These are phyloP conservation scores for Pangasius larnaudii DNA, from an alignment of 2,797 vertebrate genomes.

Conservation along the genomic window DNA sequence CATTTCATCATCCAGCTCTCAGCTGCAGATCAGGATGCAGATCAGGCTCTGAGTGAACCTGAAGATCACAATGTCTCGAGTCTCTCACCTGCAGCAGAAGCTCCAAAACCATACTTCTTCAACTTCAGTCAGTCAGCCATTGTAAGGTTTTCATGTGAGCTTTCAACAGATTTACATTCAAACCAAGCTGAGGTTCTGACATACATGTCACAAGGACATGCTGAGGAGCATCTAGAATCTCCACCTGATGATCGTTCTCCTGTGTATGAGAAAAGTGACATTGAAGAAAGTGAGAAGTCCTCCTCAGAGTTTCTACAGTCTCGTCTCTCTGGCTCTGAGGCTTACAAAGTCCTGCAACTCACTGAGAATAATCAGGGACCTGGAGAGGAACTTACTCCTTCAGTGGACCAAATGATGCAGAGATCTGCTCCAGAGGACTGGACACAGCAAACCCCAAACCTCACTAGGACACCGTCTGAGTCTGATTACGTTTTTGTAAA, in stretches of 20 bases:
- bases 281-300: constrained; percentile 57
- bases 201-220: constrained; percentile 46
- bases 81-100: constrained; percentile 26
- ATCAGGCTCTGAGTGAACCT: constrained; percentile 53
- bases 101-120: constrained; percentile 45
- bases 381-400: neutral
- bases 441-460: constrained; percentile 49
- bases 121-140: constrained; percentile 54
- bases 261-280: constrained; percentile 58
- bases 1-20: constrained; percentile 73
- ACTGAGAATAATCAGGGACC: constrained; percentile 26
- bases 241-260: constrained; percentile 53
- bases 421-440: constrained; percentile 6
- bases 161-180: constrained; percentile 33
- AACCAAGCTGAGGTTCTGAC: constrained; percentile 51
- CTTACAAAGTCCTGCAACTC: constrained; percentile 17
- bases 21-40: constrained; percentile 62
- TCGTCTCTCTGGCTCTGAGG: constrained; percentile 8
- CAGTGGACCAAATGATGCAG: neutral
- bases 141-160: constrained; percentile 48
- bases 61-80: constrained; percentile 24
- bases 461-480: constrained; percentile 50
- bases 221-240: constrained; percentile 47
- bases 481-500: constrained; percentile 39
- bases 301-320: constrained; percentile 18